Evolutionary conservation across 37 sponge, comb jelly and placozoan genomes (phyloP), one percentile per base, ranked within the genome.

Genomic region (Hexactinellida sp.): DNA sequence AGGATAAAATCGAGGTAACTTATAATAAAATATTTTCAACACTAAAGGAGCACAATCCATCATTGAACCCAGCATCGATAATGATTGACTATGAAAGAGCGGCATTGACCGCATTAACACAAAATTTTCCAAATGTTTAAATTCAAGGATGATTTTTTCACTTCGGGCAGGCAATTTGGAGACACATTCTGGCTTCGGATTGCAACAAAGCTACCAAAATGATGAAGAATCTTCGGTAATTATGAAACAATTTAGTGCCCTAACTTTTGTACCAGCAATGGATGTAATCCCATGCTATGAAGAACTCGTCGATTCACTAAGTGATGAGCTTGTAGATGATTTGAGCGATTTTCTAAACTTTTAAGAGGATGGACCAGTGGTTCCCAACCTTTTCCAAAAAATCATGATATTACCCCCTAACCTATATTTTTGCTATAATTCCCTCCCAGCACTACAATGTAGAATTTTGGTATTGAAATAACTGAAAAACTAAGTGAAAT

Each of bases 1-100:
- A 63, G 76, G 76, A 63, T 63, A 23, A 63, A 63, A 63, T 7
- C 76, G 76, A 63, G 76, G 76, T 63, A 23, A 63, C 76, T 7
- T 63, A 63, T 63, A 63, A 63, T 63, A 63, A 63, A 63, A 63
- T 63, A 63, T 63, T 63, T 28, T 63, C 76, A 32, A 63, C 76
- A 63, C 30, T 63, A 63, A 63, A 63, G 76, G 28, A 63, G 13
- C 30, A n/a, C 76, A 32, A 63, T 63, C 76, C 76, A 63, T 63
- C 76, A 25, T 63, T 63, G 76, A 63, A 63, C 76, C 76, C 76
- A 21, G 76, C 76, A 32, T 63, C 76, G 76, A 63, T 63, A 28
- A 63, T 63, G 25, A 63, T 63, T 28, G 76, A 23, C 30, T 32
- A 63, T 63, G 76, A 63, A 63, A 63, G 25, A 63, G 32, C 76